Percentiles rank a stretch among this genome's conserved stretches.
phyloP scores from a whole-genome alignment of 2,888 invertebrate species.

The Clitarchus hookeri region DNA sequence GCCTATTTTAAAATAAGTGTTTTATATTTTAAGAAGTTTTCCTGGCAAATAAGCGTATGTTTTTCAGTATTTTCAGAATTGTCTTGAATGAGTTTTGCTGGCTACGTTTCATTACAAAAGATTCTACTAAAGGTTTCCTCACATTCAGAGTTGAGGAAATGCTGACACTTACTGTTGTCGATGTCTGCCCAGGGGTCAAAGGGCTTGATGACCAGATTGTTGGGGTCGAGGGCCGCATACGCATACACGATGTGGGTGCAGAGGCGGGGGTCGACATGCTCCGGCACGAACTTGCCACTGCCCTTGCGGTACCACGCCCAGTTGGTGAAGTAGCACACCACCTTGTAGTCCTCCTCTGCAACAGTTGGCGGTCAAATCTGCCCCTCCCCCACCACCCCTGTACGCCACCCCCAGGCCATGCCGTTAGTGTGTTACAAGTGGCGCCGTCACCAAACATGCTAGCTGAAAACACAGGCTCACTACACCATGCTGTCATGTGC shows the following conservation, averaged over 20 bases:
- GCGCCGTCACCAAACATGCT: neutral
- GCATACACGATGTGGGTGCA: conserved; percentile 92
- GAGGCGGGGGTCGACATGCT: conserved; percentile 76
- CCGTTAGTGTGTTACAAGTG: neutral
- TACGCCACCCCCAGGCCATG: neutral
- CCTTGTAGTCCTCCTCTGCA: conserved; percentile 53
- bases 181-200: conserved; percentile 89
- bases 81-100: too few species aligned
- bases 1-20: too few species aligned
- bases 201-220: conserved; percentile 74
- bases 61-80: too few species aligned
- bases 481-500: too few species aligned
- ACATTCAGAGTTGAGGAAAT: neutral
- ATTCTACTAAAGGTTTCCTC: too few species aligned
- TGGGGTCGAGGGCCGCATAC: conserved; percentile 83
- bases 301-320: conserved; percentile 86
- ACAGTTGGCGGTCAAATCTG: neutral
- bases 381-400: neutral
- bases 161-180: conserved; percentile 71
- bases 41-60: too few species aligned
- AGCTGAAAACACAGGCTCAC: too few species aligned
- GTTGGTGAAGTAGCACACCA: conserved; percentile 86
- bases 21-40: too few species aligned
- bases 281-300: conserved; percentile 84
- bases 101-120: too few species aligned